A percentile compares a stretch with the other conserved stretches of the same genome.
These are phyloP conservation scores for Microtus montanus DNA, from an alignment of 2,113 vertebrate genomes.

Conservation along the genomic window DNA sequence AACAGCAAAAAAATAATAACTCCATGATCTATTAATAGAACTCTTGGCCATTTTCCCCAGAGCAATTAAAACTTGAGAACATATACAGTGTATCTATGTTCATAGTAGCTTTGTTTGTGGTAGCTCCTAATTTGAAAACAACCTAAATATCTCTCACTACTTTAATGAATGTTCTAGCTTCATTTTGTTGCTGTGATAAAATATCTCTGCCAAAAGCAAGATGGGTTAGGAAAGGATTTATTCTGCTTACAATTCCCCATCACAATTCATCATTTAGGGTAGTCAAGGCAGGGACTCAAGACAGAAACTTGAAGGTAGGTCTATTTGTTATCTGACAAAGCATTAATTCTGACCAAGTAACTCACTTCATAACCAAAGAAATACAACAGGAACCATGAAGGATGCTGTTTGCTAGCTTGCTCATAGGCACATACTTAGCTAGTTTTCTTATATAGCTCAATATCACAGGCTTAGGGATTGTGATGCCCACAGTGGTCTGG, in stretches of 20 bases:
- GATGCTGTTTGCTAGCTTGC: not conserved
- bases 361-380: not conserved
- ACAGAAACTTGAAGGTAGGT: not conserved
- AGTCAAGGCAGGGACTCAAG: too few relatives aligned
- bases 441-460: not conserved
- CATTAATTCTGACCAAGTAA: not conserved
- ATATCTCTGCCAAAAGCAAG: not conserved
- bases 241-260: not conserved
- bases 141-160: not conserved
- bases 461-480: not conserved
- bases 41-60: not conserved
- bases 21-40: not conserved
- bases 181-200: not conserved
- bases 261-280: not conserved
- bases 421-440: not conserved
- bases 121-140: not conserved
- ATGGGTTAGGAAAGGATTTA: not conserved
- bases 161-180: not conserved
- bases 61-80: slow-evolving; percentile 31
- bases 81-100: too few relatives aligned
- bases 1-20: not conserved
- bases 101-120: not conserved
- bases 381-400: not conserved
- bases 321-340: not conserved
- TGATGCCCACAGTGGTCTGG: too few relatives aligned